Conservation (phyloP, 2,888 invertebrate genomes). For the Tetragonisca angustula region DNA sequence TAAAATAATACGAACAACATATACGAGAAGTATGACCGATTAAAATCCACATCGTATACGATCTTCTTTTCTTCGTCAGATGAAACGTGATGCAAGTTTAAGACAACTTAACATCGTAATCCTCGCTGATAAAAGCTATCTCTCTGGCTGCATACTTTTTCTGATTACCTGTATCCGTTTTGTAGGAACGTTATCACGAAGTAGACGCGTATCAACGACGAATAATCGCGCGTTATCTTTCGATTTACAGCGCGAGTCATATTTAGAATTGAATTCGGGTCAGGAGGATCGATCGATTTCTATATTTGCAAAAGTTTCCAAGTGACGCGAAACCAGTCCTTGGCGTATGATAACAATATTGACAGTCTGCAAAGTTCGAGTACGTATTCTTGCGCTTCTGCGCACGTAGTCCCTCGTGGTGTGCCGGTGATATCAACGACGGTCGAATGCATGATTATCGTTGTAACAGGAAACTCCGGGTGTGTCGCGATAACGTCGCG, state of each 20-base stretch:
- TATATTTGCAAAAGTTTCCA: not conserved
- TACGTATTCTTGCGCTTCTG: conserved; percentile 27
- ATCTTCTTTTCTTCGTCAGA: not conserved
- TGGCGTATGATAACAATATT: conserved; percentile 16
- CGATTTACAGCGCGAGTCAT: not conserved
- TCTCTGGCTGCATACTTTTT: not conserved
- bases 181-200: not conserved
- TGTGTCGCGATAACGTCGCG: conserved; percentile 69
- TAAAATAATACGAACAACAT: not conserved
- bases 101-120: not conserved
- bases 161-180: not conserved
- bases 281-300: conserved; percentile 10
- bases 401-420: conserved; percentile 35
- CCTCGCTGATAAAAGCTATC: not conserved
- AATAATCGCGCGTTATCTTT: not conserved
- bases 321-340: not conserved
- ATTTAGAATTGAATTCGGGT: not conserved
- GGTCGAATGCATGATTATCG: conserved; percentile 68
- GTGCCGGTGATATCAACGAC: conserved; percentile 52
- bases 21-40: not conserved
- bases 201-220: not conserved
- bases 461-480: conserved; percentile 70
- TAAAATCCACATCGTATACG: not conserved
- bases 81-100: not conserved
- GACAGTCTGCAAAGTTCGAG: conserved; percentile 29